Conservation (phyloP, 2,797 vertebrate genomes). For the Stomatorhinus walkeri region DNA sequence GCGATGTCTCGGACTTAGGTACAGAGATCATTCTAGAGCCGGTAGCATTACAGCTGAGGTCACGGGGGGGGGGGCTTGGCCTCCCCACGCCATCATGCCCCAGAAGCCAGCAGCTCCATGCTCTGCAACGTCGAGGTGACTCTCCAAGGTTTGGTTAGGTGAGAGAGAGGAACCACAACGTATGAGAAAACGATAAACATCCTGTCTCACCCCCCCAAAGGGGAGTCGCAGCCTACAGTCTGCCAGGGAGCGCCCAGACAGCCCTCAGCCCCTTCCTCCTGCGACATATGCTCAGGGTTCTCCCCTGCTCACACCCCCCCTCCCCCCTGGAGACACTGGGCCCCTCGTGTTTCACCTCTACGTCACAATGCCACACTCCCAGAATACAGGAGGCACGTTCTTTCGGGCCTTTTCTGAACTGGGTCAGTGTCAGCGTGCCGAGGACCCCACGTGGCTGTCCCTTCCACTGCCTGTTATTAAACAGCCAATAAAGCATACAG, state of each 20-base stretch:
- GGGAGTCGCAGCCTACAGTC: constrained; percentile 41
- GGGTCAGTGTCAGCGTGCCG: not conserved
- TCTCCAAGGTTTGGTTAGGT: not conserved
- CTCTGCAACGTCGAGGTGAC: not conserved
- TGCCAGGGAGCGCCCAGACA: constrained; percentile 52
- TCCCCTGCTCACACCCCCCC: not conserved
- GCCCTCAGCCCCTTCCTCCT: constrained; percentile 62
- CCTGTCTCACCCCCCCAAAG: constrained; percentile 37
- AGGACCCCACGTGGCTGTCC: not conserved
- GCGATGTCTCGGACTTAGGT: not conserved
- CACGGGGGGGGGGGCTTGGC: not conserved
- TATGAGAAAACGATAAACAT: constrained; percentile 46
- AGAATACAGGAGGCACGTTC: not conserved
- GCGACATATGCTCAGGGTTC: not conserved
- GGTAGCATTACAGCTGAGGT: not conserved
- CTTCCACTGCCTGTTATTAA: not conserved
- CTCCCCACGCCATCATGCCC: not conserved
- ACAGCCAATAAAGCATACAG: not conserved
- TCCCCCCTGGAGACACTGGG: not conserved
- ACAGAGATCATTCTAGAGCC: not conserved
- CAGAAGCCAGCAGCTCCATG: not conserved
- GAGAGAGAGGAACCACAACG: not conserved
- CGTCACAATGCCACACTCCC: not conserved
- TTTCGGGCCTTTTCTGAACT: not conserved
- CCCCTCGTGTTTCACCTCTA: not conserved